phyloP scores from a whole-genome alignment of 2,888 invertebrate genomes.

The Spodoptera picta region DNA sequence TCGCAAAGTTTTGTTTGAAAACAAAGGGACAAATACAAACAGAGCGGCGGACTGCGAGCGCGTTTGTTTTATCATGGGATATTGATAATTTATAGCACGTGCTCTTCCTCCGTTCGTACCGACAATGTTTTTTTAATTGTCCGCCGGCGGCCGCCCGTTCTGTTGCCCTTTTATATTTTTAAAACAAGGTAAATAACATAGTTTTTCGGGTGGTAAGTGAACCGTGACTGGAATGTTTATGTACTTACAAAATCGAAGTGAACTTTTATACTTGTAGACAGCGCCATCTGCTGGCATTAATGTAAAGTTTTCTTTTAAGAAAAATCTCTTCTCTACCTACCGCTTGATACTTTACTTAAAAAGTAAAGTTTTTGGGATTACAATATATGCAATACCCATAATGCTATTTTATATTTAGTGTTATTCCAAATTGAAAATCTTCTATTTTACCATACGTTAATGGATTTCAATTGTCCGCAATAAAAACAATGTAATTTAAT shows the following conservation, averaged over 20 bases:
- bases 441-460: no score
- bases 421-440: no score
- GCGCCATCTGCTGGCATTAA: slow-evolving; percentile 51
- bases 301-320: slow-evolving; percentile 10
- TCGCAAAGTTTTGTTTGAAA: slow-evolving; percentile 76
- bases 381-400: no score
- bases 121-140: slow-evolving; percentile 70
- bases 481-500: no score
- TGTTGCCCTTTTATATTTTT: slow-evolving; percentile 62
- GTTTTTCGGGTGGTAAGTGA: slow-evolving; percentile 51
- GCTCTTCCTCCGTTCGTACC: slow-evolving; percentile 55
- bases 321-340: neutral
- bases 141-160: slow-evolving; percentile 62
- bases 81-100: slow-evolving; percentile 85
- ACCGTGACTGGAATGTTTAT: slow-evolving; percentile 43
- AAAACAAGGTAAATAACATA: slow-evolving; percentile 63
- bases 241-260: slow-evolving; percentile 9
- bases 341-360: no score
- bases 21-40: slow-evolving; percentile 78
- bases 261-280: slow-evolving; percentile 22
- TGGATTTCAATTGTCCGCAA: no score
- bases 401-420: no score
- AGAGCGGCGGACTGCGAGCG: slow-evolving; percentile 48
- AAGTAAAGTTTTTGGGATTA: no score
- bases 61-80: slow-evolving; percentile 87